phyloP scores from a whole-genome alignment of 2,113 vertebrate genomes.

The Girardinichthys multiradiatus region DNA sequence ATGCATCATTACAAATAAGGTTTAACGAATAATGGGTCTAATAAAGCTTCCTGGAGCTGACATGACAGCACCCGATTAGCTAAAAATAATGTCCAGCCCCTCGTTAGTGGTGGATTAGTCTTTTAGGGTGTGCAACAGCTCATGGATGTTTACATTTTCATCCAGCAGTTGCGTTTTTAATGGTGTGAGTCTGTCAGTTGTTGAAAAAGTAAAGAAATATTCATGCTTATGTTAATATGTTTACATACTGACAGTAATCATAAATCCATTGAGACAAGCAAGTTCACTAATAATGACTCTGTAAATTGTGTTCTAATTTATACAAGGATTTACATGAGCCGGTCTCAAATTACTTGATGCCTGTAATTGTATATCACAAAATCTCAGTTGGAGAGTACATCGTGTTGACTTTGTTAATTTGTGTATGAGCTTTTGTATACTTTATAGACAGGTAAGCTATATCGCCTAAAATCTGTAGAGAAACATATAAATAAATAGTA shows the following conservation, averaged over 20 bases:
- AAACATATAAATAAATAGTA: too few species aligned
- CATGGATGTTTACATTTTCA: conserved; percentile 60
- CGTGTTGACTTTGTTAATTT: neutral
- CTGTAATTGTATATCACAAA: neutral
- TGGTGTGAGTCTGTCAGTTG: conserved; percentile 9
- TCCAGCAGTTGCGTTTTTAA: conserved; percentile 58
- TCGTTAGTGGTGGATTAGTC: conserved; percentile 22
- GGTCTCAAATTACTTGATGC: neutral
- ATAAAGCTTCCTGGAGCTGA: conserved; percentile 25
- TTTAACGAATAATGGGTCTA: conserved; percentile 52
- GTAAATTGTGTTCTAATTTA: conserved; percentile 38
- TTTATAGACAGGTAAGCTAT: too few species aligned
- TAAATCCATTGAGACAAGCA: conserved; percentile 36
- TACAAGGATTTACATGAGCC: conserved; percentile 32
- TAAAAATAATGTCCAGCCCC: conserved; percentile 24
- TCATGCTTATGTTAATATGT: conserved; percentile 27
- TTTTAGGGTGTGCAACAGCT: conserved; percentile 38
- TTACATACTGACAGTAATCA: conserved; percentile 30
- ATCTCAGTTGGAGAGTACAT: conserved; percentile 6
- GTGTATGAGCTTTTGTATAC: too few species aligned
- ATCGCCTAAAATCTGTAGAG: too few species aligned
- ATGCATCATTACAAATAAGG: conserved; percentile 31
- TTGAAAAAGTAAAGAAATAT: conserved; percentile 14
- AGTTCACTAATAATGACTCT: conserved; percentile 40
- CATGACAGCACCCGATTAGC: conserved; percentile 22